phyloP scores from a whole-genome alignment of 2,888 invertebrate species.

The Pachycephus smyrnensis region DNA sequence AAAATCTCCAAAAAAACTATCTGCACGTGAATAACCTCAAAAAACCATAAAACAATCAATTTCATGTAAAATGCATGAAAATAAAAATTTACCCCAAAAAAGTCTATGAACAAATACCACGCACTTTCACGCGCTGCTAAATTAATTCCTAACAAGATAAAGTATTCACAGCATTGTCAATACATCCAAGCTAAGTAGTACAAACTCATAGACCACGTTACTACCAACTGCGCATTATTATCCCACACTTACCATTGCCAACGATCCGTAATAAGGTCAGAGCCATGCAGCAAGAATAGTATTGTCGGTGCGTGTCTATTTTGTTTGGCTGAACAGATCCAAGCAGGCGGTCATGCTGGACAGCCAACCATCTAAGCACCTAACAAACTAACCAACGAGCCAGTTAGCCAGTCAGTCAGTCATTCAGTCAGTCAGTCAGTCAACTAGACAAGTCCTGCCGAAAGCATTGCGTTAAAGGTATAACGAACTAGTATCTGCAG shows the following conservation, averaged over 20 bases:
- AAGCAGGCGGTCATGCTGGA: not conserved
- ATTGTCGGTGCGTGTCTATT: not conserved
- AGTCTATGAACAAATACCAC: no score
- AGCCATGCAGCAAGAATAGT: slow-evolving; percentile 1
- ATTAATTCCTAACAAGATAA: not conserved
- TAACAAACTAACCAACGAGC: not conserved
- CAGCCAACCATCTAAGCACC: not conserved
- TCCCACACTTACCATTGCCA: slow-evolving; percentile 46
- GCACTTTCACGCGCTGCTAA: not conserved
- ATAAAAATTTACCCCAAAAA: no score
- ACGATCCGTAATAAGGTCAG: slow-evolving; percentile 48
- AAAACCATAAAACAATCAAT: not conserved
- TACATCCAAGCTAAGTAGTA: not conserved
- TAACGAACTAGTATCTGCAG: not conserved
- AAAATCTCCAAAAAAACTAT: not conserved
- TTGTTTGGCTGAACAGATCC: not conserved
- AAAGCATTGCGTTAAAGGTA: not conserved
- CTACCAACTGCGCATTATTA: slow-evolving; percentile 30
- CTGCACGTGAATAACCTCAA: not conserved
- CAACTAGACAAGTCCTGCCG: not conserved
- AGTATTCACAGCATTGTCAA: not conserved
- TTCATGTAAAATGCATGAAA: no score
- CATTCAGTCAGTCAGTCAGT: not conserved
- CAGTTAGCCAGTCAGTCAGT: not conserved
- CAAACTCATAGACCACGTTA: slow-evolving; percentile 5